A percentile compares a stretch with the other conserved stretches of the same genome.
These are phyloP conservation scores for Leptinotarsa peninsularis DNA, from an alignment of 2,888 invertebrate genomes.

Conservation along the genomic window DNA sequence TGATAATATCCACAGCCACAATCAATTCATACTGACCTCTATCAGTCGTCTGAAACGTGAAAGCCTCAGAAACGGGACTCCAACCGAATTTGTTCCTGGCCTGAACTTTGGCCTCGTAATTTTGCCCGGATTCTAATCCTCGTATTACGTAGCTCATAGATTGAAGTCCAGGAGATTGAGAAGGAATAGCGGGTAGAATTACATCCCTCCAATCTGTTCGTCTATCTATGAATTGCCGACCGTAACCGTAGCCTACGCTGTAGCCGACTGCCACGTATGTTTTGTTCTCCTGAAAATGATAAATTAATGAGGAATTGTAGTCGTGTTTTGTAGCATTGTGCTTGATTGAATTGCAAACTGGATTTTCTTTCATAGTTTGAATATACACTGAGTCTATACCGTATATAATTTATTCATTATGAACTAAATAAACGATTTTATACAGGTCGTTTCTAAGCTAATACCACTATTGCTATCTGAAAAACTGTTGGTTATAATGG, in stretches of 20 bases:
- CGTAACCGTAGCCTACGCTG: constrained; percentile 58
- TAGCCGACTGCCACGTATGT: constrained; percentile 59
- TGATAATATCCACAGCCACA: not conserved
- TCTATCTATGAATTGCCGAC: constrained; percentile 61
- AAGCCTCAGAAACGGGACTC: constrained; percentile 74
- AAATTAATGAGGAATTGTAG: constrained; percentile 11
- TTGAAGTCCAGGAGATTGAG: constrained; percentile 69
- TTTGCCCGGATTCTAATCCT: constrained; percentile 74
- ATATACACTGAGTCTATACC: no score
- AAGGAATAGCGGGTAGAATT: constrained; percentile 68
- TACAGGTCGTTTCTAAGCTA: no score
- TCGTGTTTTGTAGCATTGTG: not conserved
- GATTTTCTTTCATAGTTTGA: no score
- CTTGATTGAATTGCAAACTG: no score
- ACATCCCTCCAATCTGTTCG: constrained; percentile 72
- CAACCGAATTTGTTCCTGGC: constrained; percentile 77
- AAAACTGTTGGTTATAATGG: no score
- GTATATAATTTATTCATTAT: no score
- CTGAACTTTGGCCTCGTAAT: constrained; percentile 76
- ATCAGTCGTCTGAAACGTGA: constrained; percentile 74
- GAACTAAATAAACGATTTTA: no score
- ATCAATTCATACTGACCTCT: constrained; percentile 68
- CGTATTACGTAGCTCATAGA: constrained; percentile 76
- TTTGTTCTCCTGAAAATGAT: constrained; percentile 59
- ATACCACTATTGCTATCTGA: no score